Evolutionary conservation across 1,140 invertebrate species (phyloP).

Genomic region (Brachionus rubens): DNA sequence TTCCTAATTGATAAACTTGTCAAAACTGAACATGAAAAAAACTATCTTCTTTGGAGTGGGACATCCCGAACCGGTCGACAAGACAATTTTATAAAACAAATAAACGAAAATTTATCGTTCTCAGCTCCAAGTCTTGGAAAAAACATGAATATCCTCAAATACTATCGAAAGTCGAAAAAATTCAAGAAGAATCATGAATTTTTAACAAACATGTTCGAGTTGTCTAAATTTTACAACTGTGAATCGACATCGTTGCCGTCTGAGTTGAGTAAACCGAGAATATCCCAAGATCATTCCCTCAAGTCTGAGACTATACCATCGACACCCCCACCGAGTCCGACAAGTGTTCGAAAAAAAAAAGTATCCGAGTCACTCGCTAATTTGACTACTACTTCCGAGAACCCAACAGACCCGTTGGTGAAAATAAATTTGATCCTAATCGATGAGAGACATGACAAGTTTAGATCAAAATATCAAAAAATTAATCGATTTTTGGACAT

Average conservation of each 20-base stretch:
- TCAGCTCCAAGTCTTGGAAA: conserved; percentile 23
- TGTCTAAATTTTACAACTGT: conserved; percentile 59
- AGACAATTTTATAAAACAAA: neutral
- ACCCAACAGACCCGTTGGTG: conserved; percentile 61
- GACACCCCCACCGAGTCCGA: neutral
- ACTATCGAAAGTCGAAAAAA: conserved; percentile 25
- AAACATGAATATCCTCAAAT: conserved; percentile 18
- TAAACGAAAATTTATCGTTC: conserved; percentile 7
- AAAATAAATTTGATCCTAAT: conserved; percentile 66
- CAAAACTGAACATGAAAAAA: conserved; percentile 16
- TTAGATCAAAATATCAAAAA: conserved; percentile 64
- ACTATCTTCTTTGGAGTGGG: conserved; percentile 18
- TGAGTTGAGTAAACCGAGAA: conserved; percentile 49
- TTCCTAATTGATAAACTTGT: conserved; percentile 10
- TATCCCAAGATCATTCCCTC: conserved; percentile 49
- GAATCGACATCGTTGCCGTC: conserved; percentile 73
- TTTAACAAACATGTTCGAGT: neutral
- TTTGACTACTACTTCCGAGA: neutral
- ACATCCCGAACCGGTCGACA: neutral
- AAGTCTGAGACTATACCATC: conserved; percentile 40
- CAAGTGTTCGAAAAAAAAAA: neutral
- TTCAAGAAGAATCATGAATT: conserved; percentile 8
- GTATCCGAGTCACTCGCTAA: neutral
- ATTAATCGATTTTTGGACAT: conserved; percentile 67
- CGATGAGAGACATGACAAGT: conserved; percentile 65